Conservation (phyloP, 2,113 vertebrate species). For the Cryptomyrus ogoouensis region DNA sequence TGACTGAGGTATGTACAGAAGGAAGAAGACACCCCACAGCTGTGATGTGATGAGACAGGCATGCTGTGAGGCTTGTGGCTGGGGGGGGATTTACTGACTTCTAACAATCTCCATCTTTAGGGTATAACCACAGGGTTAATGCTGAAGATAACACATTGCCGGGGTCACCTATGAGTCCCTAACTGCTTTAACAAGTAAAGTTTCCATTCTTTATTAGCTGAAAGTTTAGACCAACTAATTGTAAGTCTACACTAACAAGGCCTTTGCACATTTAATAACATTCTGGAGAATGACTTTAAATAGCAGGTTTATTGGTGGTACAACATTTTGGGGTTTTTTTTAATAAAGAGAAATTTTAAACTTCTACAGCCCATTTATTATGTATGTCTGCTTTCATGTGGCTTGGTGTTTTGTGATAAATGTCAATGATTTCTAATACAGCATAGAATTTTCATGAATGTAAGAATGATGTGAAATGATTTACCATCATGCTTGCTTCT, state of each 20-base stretch:
- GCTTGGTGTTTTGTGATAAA: background rate
- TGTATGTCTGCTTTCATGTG: background rate
- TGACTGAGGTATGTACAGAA: background rate
- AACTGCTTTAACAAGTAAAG: background rate
- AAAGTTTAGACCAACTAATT: background rate
- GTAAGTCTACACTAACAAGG: background rate
- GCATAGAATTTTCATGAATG: background rate
- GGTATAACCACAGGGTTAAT: background rate
- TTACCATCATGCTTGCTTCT: background rate
- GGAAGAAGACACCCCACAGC: background rate
- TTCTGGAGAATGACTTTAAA: background rate
- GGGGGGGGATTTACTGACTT: background rate
- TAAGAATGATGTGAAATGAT: background rate
- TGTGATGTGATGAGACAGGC: background rate
- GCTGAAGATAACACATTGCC: background rate
- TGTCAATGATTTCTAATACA: background rate
- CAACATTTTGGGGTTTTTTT: background rate
- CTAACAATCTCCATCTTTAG: background rate
- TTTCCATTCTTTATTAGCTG: background rate
- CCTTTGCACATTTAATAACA: background rate
- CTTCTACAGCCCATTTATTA: background rate
- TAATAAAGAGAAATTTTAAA: background rate
- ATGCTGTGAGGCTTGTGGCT: background rate
- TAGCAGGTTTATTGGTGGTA: background rate
- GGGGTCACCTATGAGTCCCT: background rate